A percentile compares a stretch with the other conserved stretches of the same genome.
Conservation (phyloP, 2,113 vertebrate genomes). For the Channa maculata region DNA sequence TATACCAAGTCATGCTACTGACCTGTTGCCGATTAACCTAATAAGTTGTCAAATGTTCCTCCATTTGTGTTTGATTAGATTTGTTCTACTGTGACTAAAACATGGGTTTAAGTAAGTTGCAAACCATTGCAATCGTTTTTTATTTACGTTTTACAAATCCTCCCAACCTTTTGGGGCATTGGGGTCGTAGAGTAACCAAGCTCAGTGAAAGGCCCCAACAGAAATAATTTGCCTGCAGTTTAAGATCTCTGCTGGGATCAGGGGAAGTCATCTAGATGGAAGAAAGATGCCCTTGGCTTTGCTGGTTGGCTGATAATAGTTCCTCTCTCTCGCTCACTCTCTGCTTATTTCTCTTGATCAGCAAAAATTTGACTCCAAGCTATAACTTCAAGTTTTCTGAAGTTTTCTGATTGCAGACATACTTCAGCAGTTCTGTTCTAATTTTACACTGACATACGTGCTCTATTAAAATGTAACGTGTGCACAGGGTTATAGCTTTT, state of each 20-base stretch:
- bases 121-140: too few species aligned
- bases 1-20: too few species aligned
- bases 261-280: slow-evolving; percentile 59
- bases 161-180: too few species aligned
- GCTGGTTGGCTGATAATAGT: slow-evolving; percentile 28
- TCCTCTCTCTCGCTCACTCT: slow-evolving; percentile 11
- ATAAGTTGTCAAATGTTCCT: too few species aligned
- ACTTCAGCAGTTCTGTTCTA: neutral
- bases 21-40: too few species aligned
- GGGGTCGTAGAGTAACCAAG: slow-evolving; percentile 48
- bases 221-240: slow-evolving; percentile 53
- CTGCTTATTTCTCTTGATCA: slow-evolving; percentile 16
- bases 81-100: too few species aligned
- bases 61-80: too few species aligned
- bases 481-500: neutral
- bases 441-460: too few species aligned
- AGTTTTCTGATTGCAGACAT: slow-evolving; percentile 1
- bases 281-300: slow-evolving; percentile 62
- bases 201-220: slow-evolving; percentile 23
- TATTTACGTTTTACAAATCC: too few species aligned
- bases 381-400: neutral
- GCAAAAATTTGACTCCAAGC: slow-evolving; percentile 3
- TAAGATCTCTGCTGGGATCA: slow-evolving; percentile 60
- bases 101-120: too few species aligned
- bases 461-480: too few species aligned